A percentile compares a stretch with the other conserved stretches of the same genome.
Evolutionary conservation across 1,140 invertebrate species (phyloP).

Genomic region (Pollicipes pollicipes): DNA sequence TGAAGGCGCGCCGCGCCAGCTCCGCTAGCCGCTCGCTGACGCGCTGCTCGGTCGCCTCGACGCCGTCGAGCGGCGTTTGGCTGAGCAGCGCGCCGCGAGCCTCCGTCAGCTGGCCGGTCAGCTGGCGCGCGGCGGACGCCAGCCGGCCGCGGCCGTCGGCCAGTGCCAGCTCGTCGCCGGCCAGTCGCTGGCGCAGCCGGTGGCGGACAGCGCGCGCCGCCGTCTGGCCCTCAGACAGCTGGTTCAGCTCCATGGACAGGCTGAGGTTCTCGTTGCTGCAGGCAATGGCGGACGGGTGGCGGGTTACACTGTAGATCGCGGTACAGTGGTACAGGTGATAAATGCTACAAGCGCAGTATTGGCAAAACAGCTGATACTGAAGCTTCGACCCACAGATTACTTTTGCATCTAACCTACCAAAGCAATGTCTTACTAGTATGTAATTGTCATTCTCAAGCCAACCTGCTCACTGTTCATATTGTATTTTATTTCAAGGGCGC

Average conservation of each 20-base stretch:
- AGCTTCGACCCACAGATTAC: too few relatives aligned
- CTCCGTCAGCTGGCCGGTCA: not conserved
- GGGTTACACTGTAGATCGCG: too few relatives aligned
- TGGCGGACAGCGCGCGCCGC: not conserved
- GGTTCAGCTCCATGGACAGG: not conserved
- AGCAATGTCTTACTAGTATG: too few relatives aligned
- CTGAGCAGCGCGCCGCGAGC: not conserved
- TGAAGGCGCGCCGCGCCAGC: not conserved
- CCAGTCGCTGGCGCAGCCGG: not conserved
- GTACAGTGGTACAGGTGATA: too few relatives aligned
- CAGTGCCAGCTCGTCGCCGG: not conserved
- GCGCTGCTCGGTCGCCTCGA: not conserved
- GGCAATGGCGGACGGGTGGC: too few relatives aligned
- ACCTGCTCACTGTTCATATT: too few relatives aligned
- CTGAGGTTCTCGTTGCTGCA: not conserved
- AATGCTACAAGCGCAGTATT: too few relatives aligned
- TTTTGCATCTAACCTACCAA: too few relatives aligned
- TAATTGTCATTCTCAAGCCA: too few relatives aligned
- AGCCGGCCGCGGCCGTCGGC: not conserved
- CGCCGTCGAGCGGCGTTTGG: not conserved
- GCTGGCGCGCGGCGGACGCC: too few relatives aligned
- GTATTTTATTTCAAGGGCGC: too few relatives aligned
- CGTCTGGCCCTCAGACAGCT: not conserved
- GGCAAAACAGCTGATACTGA: too few relatives aligned
- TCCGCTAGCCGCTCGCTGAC: not conserved